Percentiles rank a stretch among this genome's conserved stretches.
Conservation (phyloP, 1,140 invertebrate species). For the Aphidius ervi region DNA sequence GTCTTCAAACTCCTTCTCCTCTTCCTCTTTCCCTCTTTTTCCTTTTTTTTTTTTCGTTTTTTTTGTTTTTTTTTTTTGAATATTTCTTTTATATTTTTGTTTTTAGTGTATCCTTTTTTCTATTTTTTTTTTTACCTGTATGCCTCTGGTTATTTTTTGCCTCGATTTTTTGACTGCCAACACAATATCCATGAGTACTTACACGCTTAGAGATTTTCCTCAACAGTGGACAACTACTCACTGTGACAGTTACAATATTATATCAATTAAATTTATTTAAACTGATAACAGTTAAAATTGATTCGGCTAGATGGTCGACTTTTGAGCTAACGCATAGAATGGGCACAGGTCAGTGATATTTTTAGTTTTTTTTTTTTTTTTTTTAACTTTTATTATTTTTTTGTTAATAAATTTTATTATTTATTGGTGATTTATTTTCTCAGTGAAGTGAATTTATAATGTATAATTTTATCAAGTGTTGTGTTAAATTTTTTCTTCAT, state of each 20-base stretch:
- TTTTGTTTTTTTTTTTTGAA: neutral
- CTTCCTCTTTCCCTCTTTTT: conserved; percentile 1
- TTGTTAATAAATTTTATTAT: neutral
- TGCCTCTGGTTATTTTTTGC: neutral
- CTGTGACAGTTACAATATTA: too few relatives aligned
- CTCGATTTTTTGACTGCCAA: neutral
- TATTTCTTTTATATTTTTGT: neutral
- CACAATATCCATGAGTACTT: conserved; percentile 9
- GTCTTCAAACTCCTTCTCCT: conserved; percentile 5
- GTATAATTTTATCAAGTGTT: neutral
- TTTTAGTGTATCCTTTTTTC: neutral
- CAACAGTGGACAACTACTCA: conserved; percentile 9
- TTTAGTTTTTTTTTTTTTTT: conserved; percentile 19
- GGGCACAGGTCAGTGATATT: conserved; percentile 43
- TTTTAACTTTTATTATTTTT: neutral
- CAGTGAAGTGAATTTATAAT: too few relatives aligned
- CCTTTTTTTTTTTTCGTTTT: neutral
- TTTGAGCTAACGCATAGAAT: conserved; percentile 41
- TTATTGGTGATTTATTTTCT: too few relatives aligned
- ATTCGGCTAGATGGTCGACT: conserved; percentile 35
- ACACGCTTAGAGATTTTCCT: conserved; percentile 16
- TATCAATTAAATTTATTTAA: too few relatives aligned
- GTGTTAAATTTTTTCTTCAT: neutral
- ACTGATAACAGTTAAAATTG: too few relatives aligned
- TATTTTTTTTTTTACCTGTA: neutral